Evolutionary conservation across 2,113 vertebrate genomes (phyloP), one percentile per base, ranked within the genome.

Genomic region (Sprattus sprattus): DNA sequence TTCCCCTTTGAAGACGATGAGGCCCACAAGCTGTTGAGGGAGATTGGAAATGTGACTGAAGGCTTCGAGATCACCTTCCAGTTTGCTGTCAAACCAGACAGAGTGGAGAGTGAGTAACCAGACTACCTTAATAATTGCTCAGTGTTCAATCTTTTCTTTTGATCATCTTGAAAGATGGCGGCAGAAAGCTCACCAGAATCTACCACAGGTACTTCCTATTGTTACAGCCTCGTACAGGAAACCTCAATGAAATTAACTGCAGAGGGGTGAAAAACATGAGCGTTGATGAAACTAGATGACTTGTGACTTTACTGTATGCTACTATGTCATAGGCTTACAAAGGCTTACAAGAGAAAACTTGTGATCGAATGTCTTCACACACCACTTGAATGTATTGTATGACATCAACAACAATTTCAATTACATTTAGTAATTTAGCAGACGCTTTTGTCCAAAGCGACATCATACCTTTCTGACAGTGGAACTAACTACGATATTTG

Each of bases 1-100:
- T 96, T 95, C 84, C 92, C 94, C 0, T 93, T 90, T 49, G 93
- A 95, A 50, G 92, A 93, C 0, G 90, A 93, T 81, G 85, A 89
- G 1, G 83, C 90, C 39, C 92, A 95, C 86, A 91, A 89, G 25
- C 84, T 95, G 81, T 88, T 95, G 45, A 92, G 84, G 85, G 90
- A 92, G 16, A 92, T 96, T 0, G 95, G 95, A 2, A 95, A 95
- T 4, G 94, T 94, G 32, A 95, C 93, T 15, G 92, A 85, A 0
- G 94, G 91, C 4, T 57, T 92, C 11, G 93, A 95, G 86, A 83
- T 95, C 85, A 95, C 95, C 1, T 89, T 94, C 81, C 93, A 96
- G 91, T 96, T 96, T 85, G 92, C 93, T 60, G 92, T 95, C 11
- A 95, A 91, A 90, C 91, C 92, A 32, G 91, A 93, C 45, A 92